Evolutionary conservation across 1,140 invertebrate genomes (phyloP), one percentile per base, ranked within the genome.

Genomic region (Cotesia chilonis): DNA sequence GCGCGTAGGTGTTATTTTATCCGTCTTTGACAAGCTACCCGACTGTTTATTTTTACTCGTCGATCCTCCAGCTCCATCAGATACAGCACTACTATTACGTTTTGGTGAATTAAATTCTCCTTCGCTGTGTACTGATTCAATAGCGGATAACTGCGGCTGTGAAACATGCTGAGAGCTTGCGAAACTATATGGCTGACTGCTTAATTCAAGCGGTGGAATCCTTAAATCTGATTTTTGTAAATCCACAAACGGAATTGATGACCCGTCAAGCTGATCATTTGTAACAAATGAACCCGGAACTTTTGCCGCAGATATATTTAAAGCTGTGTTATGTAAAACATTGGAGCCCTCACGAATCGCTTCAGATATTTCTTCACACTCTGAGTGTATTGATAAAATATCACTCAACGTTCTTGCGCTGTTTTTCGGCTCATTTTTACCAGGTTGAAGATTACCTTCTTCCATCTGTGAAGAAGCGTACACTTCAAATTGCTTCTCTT

Each of bases 391-490:
- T 0, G 91, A 92, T 3, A 92, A 83, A 65, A 93, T 92, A 74
- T 92, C 92, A 77, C 91, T 92, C 0, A 93, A 82, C 0, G 91
- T 92, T 36, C 91, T 84, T 1, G 89, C 91, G 54, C 91, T 90
- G 2, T 86, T 87, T 77, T 90, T 90, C 1, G 80, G 77, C 4
- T 84, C 82, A 69, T 85, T 79, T 77, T 85, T 89, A 77, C 78
- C 82, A 7, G 71, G 28, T 28, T 28, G 28, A 28, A 28, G 75
- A 14, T 88, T 82, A 9, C 85, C 87, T 38, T 89, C 88, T 20
- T 91, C 89, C 57, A 91, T 79, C 79, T 89, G 88, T 20, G 90
- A 77, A 14, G 89, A 84, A 4, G 82, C 78, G 72, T 85, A 88
- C 0, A 79, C 68, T 54, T 88, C 84, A 0, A 90, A 74, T 60